Conservation (phyloP, 2,113 vertebrate species). For the Lagopus muta region DNA sequence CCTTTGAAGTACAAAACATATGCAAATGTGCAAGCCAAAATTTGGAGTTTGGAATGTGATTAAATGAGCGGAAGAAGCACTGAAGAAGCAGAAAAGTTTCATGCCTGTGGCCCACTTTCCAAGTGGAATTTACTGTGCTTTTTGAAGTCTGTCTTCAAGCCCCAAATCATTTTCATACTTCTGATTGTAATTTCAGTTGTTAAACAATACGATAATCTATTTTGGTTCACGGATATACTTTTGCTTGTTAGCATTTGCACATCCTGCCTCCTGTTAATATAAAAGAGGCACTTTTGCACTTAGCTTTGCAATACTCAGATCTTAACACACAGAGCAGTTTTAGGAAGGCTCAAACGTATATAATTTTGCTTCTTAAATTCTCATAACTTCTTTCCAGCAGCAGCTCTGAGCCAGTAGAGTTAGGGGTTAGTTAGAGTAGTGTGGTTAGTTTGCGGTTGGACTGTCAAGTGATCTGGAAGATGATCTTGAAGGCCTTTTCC, state of each 20-base stretch:
- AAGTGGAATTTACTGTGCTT: not conserved
- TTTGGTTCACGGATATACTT: not conserved
- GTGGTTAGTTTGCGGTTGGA: too few species aligned
- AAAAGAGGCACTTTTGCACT: not conserved
- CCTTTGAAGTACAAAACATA: conserved; percentile 71
- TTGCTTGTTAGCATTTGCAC: not conserved
- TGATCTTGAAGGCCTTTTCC: too few species aligned
- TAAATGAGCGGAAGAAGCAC: conserved; percentile 51
- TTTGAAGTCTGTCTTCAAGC: not conserved
- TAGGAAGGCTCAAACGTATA: not conserved
- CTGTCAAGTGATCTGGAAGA: too few species aligned
- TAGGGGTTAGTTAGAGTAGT: too few species aligned
- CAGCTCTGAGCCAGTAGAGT: not conserved
- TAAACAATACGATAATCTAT: not conserved
- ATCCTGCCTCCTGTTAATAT: not conserved
- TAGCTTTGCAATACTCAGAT: conserved; percentile 29
- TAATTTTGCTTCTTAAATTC: not conserved
- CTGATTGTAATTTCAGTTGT: not conserved
- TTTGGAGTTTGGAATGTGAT: conserved; percentile 50
- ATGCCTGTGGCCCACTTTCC: conserved; percentile 2
- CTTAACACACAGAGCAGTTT: conserved; percentile 22
- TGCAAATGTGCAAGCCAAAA: conserved; percentile 63
- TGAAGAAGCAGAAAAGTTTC: conserved; percentile 44
- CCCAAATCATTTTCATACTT: not conserved
- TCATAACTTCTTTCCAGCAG: not conserved